A percentile compares a stretch with the other conserved stretches of the same genome.
These are phyloP conservation scores for Gastracanthus pulcherrimus DNA, from an alignment of 2,888 invertebrate species.

Conservation along the genomic window DNA sequence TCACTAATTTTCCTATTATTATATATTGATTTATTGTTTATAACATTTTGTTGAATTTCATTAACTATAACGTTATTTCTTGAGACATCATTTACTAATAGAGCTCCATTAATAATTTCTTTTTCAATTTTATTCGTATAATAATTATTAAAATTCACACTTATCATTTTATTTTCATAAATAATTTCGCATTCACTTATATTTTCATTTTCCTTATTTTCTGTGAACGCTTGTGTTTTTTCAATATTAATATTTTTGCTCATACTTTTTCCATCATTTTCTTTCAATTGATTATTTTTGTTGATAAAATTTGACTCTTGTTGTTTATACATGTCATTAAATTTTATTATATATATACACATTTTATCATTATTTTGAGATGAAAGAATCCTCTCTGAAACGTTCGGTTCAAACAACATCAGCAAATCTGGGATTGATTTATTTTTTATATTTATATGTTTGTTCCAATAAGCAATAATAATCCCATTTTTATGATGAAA, in stretches of 20 bases:
- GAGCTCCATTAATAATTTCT: too few species aligned
- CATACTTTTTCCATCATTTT: too few species aligned
- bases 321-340: not conserved
- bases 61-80: constrained; percentile 9
- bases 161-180: not conserved
- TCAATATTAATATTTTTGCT: too few species aligned
- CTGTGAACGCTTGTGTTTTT: too few species aligned
- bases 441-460: not conserved
- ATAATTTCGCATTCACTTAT: not conserved
- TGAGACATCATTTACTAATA: too few species aligned
- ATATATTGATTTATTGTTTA: too few species aligned
- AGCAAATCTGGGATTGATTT: not conserved
- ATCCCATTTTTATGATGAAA: not conserved
- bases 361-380: constrained; percentile 15
- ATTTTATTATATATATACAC: constrained; percentile 10
- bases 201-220: not conserved
- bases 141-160: not conserved
- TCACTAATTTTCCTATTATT: too few species aligned
- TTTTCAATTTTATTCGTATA: constrained; percentile 34
- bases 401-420: not conserved
- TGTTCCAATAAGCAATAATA: not conserved
- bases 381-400: not conserved
- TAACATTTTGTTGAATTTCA: too few species aligned
- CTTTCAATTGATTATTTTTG: too few species aligned
- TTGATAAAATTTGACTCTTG: too few species aligned